A percentile compares a stretch with the other conserved stretches of the same genome.
Conservation (phyloP, 37 sponge, comb jelly and placozoan species). For the Spongia lamella region DNA sequence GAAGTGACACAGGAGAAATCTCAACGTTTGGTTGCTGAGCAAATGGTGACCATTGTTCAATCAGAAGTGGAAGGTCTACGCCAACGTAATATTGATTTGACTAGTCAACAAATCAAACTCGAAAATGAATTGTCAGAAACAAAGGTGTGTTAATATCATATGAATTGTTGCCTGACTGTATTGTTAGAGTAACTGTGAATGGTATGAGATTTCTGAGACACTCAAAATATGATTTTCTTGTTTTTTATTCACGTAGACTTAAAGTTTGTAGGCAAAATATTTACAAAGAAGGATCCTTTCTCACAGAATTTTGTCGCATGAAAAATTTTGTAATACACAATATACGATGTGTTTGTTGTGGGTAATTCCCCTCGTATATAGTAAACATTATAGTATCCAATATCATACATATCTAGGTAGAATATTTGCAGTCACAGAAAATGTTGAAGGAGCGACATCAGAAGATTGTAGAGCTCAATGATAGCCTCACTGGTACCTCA, state of each 20-base stretch:
- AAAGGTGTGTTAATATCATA: slow-evolving; percentile 44
- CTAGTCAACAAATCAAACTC: slow-evolving; percentile 38
- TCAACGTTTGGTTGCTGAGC: slow-evolving; percentile 67
- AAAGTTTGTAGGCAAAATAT: too few species aligned
- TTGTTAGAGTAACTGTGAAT: too few species aligned
- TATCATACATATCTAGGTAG: too few species aligned
- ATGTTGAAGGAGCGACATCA: slow-evolving; percentile 47
- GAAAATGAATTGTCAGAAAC: slow-evolving; percentile 68
- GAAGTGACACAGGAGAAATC: slow-evolving; percentile 70
- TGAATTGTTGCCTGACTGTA: background rate
- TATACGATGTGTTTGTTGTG: too few species aligned
- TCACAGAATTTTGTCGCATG: too few species aligned
- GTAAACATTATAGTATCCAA: too few species aligned
- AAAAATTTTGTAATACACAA: too few species aligned
- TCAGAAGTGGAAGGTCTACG: slow-evolving; percentile 51
- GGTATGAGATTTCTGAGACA: too few species aligned
- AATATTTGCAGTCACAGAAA: slow-evolving; percentile 29
- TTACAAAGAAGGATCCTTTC: too few species aligned
- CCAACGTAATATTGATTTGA: slow-evolving; percentile 36
- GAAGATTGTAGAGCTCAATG: slow-evolving; percentile 63
- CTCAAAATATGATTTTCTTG: background rate
- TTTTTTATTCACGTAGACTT: background rate
- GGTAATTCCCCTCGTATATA: too few species aligned
- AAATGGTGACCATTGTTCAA: slow-evolving; percentile 67
- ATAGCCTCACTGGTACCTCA: slow-evolving; percentile 58